A percentile compares a stretch with the other conserved stretches of the same genome.
Evolutionary conservation across 1,140 invertebrate genomes (phyloP).

Genomic region (Lasaia peninsularis): DNA sequence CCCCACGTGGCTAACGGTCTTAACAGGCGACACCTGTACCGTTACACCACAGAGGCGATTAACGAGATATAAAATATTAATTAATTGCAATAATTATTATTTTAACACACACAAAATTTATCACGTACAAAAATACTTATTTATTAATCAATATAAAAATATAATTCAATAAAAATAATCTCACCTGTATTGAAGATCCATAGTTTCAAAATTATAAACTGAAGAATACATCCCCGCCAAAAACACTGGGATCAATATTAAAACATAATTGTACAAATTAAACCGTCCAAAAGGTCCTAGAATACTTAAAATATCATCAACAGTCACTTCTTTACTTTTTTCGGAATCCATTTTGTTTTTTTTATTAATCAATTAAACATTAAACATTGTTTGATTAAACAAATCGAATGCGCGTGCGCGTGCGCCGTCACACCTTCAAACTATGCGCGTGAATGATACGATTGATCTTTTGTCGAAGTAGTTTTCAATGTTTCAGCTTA

Average conservation of each 20-base stretch:
- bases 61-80: too few species aligned
- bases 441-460: conserved; percentile 36
- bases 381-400: not conserved
- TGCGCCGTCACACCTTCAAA: conserved; percentile 28
- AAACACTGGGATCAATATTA: conserved; percentile 62
- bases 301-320: conserved; percentile 61
- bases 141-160: too few species aligned
- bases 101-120: too few species aligned
- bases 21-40: too few species aligned
- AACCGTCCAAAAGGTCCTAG: conserved; percentile 61
- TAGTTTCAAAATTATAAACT: conserved; percentile 65
- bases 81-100: too few species aligned
- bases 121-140: too few species aligned
- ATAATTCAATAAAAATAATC: not conserved
- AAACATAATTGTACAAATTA: conserved; percentile 53
- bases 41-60: too few species aligned
- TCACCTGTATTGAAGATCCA: conserved; percentile 67
- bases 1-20: too few species aligned
- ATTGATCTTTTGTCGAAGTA: conserved; percentile 49
- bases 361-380: too few species aligned
- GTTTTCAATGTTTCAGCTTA: conserved; percentile 24
- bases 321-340: conserved; percentile 58
- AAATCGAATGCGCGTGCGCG: conserved; percentile 16
- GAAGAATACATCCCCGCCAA: conserved; percentile 65
- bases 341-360: conserved; percentile 53